phyloP scores from a whole-genome alignment of 2,797 vertebrate genomes.

The Loris lydekkerianus region DNA sequence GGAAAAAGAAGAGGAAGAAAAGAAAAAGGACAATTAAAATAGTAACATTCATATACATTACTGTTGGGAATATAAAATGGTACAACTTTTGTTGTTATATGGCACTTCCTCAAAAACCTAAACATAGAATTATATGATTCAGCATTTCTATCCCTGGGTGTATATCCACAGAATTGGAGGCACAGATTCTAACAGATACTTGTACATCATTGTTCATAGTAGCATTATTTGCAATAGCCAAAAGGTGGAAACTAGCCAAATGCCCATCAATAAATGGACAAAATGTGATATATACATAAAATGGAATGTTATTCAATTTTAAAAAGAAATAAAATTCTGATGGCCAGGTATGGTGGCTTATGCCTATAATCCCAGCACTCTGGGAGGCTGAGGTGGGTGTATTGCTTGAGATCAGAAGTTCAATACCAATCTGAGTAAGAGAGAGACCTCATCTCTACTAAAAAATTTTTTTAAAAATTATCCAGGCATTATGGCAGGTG shows the following conservation, averaged over 20 bases:
- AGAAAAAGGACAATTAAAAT: not conserved
- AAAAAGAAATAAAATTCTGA: conserved; percentile 18
- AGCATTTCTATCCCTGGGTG: not conserved
- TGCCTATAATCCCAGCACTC: no score
- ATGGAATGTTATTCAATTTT: conserved; percentile 3
- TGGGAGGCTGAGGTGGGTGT: no score
- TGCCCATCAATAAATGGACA: not conserved
- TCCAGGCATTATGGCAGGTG: no score
- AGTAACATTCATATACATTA: not conserved
- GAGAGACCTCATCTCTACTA: no score
- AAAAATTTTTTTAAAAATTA: no score
- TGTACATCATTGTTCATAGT: not conserved
- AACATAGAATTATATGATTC: not conserved
- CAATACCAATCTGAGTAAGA: no score
- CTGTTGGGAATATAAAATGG: not conserved
- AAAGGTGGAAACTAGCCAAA: not conserved
- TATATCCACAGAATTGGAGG: not conserved
- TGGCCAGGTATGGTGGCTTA: no score
- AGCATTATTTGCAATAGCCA: not conserved
- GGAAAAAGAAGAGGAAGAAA: not conserved
- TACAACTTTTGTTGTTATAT: not conserved
- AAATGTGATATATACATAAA: not conserved
- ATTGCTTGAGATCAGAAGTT: no score
- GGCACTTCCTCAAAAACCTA: not conserved
- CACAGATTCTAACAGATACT: not conserved